Evolutionary conservation across 2,888 invertebrate genomes (phyloP).

Genomic region (Caenorhabditis auriculariae): DNA sequence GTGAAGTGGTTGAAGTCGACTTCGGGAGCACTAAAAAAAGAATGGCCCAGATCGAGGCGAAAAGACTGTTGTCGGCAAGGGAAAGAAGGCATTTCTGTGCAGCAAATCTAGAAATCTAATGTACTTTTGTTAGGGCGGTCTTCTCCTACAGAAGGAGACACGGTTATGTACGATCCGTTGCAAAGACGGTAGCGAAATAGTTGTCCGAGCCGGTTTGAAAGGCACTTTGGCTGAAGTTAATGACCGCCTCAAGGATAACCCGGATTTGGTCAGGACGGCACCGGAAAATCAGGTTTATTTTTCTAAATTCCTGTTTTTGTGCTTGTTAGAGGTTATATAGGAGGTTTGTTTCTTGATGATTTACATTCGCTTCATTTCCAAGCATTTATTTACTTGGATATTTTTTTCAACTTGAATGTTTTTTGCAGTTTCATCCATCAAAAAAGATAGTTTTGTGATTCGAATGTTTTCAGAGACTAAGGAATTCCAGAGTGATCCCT

Average conservation of each 20-base stretch:
- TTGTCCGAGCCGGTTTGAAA: slow-evolving; percentile 38
- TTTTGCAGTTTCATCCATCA: too few relatives aligned
- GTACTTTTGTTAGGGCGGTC: slow-evolving; percentile 28
- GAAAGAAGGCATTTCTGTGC: slow-evolving; percentile 29
- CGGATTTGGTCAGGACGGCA: slow-evolving; percentile 43
- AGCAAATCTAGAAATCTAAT: background rate
- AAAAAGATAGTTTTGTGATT: too few relatives aligned
- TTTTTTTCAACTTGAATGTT: too few relatives aligned
- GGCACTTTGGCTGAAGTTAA: slow-evolving; percentile 44
- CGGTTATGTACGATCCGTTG: slow-evolving; percentile 38
- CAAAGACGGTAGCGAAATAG: slow-evolving; percentile 35
- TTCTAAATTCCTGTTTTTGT: too few relatives aligned
- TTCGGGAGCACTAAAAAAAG: slow-evolving; percentile 40
- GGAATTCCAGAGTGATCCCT: too few relatives aligned
- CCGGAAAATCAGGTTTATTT: slow-evolving; percentile 36
- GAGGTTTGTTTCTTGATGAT: too few relatives aligned
- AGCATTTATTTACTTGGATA: too few relatives aligned
- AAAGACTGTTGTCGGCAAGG: slow-evolving; percentile 39
- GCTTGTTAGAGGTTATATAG: too few relatives aligned
- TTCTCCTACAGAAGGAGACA: slow-evolving; percentile 42
- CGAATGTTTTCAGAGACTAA: too few relatives aligned
- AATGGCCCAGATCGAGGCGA: slow-evolving; percentile 33
- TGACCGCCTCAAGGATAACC: slow-evolving; percentile 35
- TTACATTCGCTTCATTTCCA: too few relatives aligned
- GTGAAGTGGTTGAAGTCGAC: slow-evolving; percentile 38